Conservation (phyloP, 2,797 vertebrate genomes). For the Mormyrops boulengeri region DNA sequence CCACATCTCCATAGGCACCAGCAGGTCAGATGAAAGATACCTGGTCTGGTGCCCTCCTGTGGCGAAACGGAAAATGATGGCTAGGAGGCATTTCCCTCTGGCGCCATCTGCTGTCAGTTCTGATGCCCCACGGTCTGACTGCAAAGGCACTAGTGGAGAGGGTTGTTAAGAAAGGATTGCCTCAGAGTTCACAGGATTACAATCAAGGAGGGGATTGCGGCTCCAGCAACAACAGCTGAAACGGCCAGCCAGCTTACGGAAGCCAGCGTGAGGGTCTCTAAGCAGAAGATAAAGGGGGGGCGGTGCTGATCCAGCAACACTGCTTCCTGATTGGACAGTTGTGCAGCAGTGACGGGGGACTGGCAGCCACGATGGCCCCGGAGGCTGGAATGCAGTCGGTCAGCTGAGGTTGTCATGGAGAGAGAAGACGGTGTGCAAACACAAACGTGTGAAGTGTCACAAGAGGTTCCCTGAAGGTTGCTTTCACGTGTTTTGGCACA, state of each 20-base stretch:
- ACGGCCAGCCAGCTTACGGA: not conserved
- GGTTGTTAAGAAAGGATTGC: not conserved
- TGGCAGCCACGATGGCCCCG: not conserved
- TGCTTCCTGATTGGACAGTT: slow-evolving; percentile 12
- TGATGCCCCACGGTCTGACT: slow-evolving; percentile 1
- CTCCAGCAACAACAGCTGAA: not conserved
- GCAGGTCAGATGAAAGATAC: not conserved
- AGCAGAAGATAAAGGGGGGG: not conserved
- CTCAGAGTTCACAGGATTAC: slow-evolving; percentile 2
- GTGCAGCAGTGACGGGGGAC: not conserved
- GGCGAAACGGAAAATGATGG: not conserved
- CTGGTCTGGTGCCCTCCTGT: not conserved
- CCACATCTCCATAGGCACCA: not conserved
- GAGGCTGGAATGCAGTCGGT: slow-evolving; percentile 2
- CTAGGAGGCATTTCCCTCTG: not conserved
- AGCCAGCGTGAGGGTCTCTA: not conserved
- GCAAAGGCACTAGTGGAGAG: slow-evolving; percentile 20
- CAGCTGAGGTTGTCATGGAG: not conserved
- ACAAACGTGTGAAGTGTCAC: not conserved
- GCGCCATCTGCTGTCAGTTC: not conserved
- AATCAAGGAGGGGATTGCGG: not conserved
- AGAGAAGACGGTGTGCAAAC: not conserved
- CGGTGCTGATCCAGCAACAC: not conserved
- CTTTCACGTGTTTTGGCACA: slow-evolving; percentile 16
- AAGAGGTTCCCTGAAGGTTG: slow-evolving; percentile 22